Conservation (phyloP, 2,113 vertebrate genomes). For the Seriola dumerili region DNA sequence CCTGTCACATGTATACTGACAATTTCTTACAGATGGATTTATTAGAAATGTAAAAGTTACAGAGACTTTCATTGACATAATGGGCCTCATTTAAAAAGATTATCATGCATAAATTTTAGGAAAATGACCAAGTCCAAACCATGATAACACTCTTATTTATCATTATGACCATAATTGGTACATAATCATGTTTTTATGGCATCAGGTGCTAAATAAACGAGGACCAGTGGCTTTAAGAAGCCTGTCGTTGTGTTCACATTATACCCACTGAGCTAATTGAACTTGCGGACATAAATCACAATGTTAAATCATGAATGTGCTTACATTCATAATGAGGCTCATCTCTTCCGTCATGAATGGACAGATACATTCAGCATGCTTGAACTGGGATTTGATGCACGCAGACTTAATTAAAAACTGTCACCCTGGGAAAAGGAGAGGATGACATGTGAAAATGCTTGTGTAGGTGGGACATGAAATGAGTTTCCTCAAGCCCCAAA, state of each 20-base stretch:
- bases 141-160: constrained; percentile 9
- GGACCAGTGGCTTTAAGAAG: constrained; percentile 9
- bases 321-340: constrained; percentile 63
- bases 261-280: constrained; percentile 34
- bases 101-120: constrained; percentile 31
- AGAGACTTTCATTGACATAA: background rate
- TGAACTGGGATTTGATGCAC: constrained; percentile 33
- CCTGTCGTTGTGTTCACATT: constrained; percentile 10
- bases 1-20: background rate
- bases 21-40: background rate
- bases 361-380: constrained; percentile 70
- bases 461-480: constrained; percentile 52
- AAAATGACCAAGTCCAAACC: constrained; percentile 13
- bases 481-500: constrained; percentile 14
- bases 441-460: constrained; percentile 35
- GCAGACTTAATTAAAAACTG: constrained; percentile 65
- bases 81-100: background rate
- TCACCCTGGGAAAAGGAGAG: constrained; percentile 38
- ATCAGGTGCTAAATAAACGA: constrained; percentile 5
- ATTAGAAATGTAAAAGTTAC: background rate
- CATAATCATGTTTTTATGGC: constrained; percentile 13
- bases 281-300: constrained; percentile 34
- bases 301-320: constrained; percentile 45
- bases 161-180: constrained; percentile 8
- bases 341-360: constrained; percentile 42